A percentile compares a stretch with the other conserved stretches of the same genome.
phyloP scores from a whole-genome alignment of 2,797 vertebrate genomes.

The Threskiornis aethiopicus region DNA sequence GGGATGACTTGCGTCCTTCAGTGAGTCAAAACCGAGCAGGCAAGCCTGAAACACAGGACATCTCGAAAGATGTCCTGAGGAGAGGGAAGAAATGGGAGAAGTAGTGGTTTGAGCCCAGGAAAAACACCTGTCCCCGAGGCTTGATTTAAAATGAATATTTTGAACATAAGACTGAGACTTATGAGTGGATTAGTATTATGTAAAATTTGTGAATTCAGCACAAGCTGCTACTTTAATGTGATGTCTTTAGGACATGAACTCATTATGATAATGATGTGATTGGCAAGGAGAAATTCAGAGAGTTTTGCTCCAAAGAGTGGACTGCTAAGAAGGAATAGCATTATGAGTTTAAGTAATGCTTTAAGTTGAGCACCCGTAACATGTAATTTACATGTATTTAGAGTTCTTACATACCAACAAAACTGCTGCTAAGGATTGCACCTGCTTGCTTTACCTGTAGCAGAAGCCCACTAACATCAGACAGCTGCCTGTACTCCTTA shows the following conservation, averaged over 20 bases:
- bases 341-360: not conserved
- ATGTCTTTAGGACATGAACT: conserved; percentile 61
- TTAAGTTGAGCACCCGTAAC: not conserved
- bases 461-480: not conserved
- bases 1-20: not conserved
- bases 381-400: not conserved
- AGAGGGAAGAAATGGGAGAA: not conserved
- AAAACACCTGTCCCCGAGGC: not conserved
- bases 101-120: not conserved
- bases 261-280: conserved; percentile 51
- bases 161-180: conserved; percentile 7
- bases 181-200: not conserved
- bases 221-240: not conserved
- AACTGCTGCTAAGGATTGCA: not conserved
- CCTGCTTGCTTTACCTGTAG: not conserved
- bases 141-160: conserved; percentile 26
- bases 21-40: not conserved
- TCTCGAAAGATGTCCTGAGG: not conserved
- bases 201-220: conserved; percentile 40
- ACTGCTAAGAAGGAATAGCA: not conserved
- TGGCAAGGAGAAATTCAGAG: conserved; percentile 44
- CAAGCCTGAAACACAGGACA: not conserved
- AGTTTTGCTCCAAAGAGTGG: conserved; percentile 30
- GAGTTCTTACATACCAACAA: not conserved
- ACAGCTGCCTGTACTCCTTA: not conserved